A percentile compares a stretch with the other conserved stretches of the same genome.
Conservation (phyloP, 2,113 vertebrate species). For the Addax nasomaculatus region DNA sequence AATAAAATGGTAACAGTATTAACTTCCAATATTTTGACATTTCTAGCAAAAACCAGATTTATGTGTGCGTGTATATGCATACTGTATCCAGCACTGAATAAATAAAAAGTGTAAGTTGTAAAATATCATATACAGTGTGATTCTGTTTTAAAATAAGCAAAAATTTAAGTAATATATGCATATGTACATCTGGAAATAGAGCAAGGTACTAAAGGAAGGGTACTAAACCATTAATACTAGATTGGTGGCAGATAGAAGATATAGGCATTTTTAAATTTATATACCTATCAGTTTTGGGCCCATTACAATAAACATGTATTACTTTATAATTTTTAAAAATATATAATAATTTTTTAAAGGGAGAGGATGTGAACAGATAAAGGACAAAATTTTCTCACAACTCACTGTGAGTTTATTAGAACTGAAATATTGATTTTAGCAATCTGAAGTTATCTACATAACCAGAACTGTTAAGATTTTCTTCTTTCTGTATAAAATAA, state of each 20-base stretch:
- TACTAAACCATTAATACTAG: neutral
- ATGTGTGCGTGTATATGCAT: neutral
- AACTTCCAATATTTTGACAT: neutral
- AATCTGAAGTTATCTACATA: neutral
- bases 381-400: neutral
- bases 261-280: neutral
- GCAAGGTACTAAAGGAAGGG: neutral
- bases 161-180: neutral
- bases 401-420: neutral
- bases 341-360: neutral
- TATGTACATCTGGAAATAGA: neutral
- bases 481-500: neutral
- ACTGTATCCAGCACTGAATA: neutral
- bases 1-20: neutral
- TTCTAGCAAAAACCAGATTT: neutral
- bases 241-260: neutral
- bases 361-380: neutral
- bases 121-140: neutral
- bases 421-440: neutral
- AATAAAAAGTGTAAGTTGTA: neutral
- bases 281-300: neutral
- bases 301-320: neutral
- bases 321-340: neutral
- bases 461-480: neutral
- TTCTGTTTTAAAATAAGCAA: neutral